A percentile compares a stretch with the other conserved stretches of the same genome.
Conservation (phyloP, 2,888 invertebrate species). For the Sinhomidia bicolor region DNA sequence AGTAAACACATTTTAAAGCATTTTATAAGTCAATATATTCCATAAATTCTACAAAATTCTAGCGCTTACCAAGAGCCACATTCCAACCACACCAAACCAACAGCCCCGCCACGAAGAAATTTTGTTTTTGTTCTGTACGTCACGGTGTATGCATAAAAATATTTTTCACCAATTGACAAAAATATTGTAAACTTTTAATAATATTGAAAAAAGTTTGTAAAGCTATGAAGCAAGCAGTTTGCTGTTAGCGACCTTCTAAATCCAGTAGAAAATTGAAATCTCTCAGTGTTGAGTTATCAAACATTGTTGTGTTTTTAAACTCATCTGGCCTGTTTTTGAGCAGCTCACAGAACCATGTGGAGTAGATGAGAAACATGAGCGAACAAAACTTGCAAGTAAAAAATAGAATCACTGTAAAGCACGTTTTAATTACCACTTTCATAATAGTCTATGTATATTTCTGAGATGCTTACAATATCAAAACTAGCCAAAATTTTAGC, state of each 20-base stretch:
- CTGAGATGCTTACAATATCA: slow-evolving; percentile 75
- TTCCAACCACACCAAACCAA: slow-evolving; percentile 74
- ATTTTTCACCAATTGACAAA: background rate
- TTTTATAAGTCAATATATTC: background rate
- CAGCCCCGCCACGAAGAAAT: slow-evolving; percentile 72
- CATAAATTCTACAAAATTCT: background rate
- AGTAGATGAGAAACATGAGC: slow-evolving; percentile 66
- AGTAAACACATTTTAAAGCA: background rate
- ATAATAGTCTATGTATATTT: background rate
- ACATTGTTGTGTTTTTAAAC: slow-evolving; percentile 70
- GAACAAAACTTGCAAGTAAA: slow-evolving; percentile 65
- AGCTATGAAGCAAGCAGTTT: too few species aligned
- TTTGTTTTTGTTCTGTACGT: slow-evolving; percentile 67
- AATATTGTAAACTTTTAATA: background rate
- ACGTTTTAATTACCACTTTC: background rate
- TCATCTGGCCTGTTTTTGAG: slow-evolving; percentile 74
- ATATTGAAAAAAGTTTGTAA: background rate
- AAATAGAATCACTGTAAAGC: too few species aligned
- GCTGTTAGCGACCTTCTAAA: slow-evolving; percentile 58
- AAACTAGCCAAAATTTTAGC: slow-evolving; percentile 74
- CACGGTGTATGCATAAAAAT: background rate
- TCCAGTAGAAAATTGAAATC: slow-evolving; percentile 74
- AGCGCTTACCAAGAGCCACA: slow-evolving; percentile 62
- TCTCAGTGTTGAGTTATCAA: slow-evolving; percentile 70
- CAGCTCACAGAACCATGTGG: slow-evolving; percentile 71